Evolutionary conservation across 1,140 invertebrate species (phyloP).

Genomic region (Olivierus martensii): DNA sequence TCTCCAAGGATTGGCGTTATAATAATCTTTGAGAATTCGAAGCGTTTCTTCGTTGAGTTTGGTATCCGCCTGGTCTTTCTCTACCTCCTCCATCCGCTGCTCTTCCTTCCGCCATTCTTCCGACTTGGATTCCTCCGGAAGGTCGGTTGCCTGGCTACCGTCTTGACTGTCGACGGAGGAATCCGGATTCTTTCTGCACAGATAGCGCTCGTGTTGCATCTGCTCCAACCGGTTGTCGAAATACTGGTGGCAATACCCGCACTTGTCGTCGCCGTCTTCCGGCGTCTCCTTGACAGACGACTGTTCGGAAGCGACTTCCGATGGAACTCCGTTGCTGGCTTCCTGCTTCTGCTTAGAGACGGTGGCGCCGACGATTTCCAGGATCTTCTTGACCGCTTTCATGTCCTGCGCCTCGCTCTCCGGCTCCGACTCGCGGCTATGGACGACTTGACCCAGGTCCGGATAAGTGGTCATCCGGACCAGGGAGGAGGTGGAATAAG

Average conservation of each 20-base stretch:
- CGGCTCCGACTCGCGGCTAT: neutral
- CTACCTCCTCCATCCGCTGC: slow-evolving; percentile 1
- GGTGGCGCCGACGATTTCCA: slow-evolving; percentile 61
- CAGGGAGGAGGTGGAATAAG: neutral
- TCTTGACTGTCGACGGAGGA: too few species aligned
- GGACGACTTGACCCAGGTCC: slow-evolving; percentile 14
- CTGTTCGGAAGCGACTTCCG: too few species aligned
- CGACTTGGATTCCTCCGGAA: too few species aligned
- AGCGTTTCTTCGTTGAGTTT: too few species aligned
- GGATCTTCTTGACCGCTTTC: slow-evolving; percentile 50
- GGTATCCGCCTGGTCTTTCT: neutral
- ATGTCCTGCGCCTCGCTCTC: slow-evolving; percentile 25
- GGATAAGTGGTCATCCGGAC: slow-evolving; percentile 4
- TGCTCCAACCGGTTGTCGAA: slow-evolving; percentile 39
- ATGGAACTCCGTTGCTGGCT: too few species aligned
- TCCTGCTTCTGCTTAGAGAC: slow-evolving; percentile 42
- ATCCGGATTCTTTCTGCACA: neutral
- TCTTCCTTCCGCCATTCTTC: neutral
- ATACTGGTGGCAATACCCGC: neutral
- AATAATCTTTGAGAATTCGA: too few species aligned
- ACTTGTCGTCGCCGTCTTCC: too few species aligned
- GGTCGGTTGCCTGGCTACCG: too few species aligned
- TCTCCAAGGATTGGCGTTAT: slow-evolving; percentile 38
- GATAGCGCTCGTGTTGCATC: slow-evolving; percentile 59
- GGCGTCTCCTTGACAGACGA: too few species aligned